Percentiles rank a stretch among this genome's conserved stretches.
These are phyloP conservation scores for Spinus pinus DNA, from an alignment of 2,797 vertebrate species.

Conservation along the genomic window DNA sequence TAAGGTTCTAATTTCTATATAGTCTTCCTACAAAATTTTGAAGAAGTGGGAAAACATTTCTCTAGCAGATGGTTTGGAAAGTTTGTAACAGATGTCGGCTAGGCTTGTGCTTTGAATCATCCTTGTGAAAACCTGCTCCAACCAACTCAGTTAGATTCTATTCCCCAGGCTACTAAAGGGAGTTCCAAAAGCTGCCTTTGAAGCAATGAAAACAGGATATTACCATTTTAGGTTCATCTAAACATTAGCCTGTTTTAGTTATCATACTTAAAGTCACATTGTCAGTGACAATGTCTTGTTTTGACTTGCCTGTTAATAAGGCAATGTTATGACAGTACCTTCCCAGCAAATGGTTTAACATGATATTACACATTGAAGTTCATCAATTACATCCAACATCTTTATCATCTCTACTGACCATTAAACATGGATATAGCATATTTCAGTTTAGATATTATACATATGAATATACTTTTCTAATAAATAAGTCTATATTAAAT, in stretches of 20 bases:
- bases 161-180: neutral
- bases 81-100: neutral
- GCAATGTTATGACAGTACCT: neutral
- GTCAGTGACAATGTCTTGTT: neutral
- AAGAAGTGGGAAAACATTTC: neutral
- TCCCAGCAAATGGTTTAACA: neutral
- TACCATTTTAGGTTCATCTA: neutral
- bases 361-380: neutral
- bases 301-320: neutral
- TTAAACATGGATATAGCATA: neutral
- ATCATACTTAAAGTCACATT: neutral
- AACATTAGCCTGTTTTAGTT: neutral
- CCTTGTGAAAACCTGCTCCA: neutral
- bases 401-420: neutral
- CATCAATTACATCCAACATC: neutral
- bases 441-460: neutral
- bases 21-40: neutral
- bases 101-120: neutral
- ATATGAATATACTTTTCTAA: neutral
- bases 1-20: neutral
- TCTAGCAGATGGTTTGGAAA: neutral
- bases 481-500: neutral
- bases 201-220: neutral
- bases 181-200: conserved; percentile 6
- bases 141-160: neutral